These are phyloP conservation scores for Lophotis ruficrista DNA, from an alignment of 2,113 vertebrate species.

Conservation along the genomic window DNA sequence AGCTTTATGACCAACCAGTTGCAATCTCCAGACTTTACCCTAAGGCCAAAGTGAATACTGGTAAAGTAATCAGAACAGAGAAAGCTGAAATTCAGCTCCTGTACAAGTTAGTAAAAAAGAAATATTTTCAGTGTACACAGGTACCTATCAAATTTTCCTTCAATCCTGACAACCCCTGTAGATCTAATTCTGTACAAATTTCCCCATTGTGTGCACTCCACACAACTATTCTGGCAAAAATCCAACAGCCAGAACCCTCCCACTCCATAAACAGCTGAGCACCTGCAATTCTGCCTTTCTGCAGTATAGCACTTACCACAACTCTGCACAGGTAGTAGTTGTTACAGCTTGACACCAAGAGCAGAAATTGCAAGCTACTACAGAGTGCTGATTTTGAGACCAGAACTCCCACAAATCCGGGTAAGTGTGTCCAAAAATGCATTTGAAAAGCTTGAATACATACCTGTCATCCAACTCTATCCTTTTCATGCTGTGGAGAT, in stretches of 20 bases:
- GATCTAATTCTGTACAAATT: not conserved
- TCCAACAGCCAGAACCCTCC: not conserved
- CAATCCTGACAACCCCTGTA: not conserved
- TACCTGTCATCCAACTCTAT: conserved; percentile 98
- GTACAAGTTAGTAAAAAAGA: not conserved
- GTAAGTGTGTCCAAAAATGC: accelerated
- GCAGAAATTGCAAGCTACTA: not conserved
- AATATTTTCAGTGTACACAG: not conserved
- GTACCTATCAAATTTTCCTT: not conserved
- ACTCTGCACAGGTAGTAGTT: not conserved
- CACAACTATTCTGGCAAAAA: not conserved
- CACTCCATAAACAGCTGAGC: not conserved
- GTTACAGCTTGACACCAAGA: not conserved
- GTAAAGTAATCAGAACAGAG: not conserved
- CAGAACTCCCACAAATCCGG: not conserved
- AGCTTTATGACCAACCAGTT: not conserved
- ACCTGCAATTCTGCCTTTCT: not conserved
- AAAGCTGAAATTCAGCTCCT: not conserved
- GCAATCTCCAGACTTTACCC: not conserved
- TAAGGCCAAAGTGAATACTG: not conserved
- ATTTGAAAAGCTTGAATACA: not conserved
- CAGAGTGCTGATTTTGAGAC: not conserved
- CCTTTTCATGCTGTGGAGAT: conserved; percentile 98
- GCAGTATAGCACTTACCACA: not conserved
- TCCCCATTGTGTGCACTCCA: not conserved